Evolutionary conservation across 2,888 invertebrate genomes (phyloP).

Genomic region (Monoplex corrugatus): DNA sequence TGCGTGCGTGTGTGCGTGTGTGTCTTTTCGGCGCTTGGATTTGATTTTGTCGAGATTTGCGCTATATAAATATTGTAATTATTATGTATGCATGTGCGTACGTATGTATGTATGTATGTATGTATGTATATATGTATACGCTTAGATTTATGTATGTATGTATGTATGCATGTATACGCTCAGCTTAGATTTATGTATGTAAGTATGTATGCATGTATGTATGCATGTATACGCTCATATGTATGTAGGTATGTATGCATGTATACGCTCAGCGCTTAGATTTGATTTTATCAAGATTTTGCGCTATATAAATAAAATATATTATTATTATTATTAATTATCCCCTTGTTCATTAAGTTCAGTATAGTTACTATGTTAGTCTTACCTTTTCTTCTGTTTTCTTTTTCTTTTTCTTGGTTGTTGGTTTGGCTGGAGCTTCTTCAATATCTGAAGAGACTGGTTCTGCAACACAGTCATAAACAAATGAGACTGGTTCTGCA

Average conservation of each 20-base stretch:
- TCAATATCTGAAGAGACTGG: slow-evolving; percentile 53
- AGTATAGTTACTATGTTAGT: too few relatives aligned
- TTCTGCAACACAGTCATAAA: slow-evolving; percentile 43
- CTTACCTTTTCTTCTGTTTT: slow-evolving; percentile 55
- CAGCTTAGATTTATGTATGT: not conserved
- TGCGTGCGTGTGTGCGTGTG: too few relatives aligned
- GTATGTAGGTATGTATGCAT: not conserved
- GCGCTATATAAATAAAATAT: not conserved
- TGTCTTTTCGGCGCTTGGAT: too few relatives aligned
- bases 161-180: not conserved
- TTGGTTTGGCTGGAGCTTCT: slow-evolving; percentile 45
- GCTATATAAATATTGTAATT: too few relatives aligned
- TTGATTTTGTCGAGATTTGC: too few relatives aligned
- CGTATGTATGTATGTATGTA: too few relatives aligned
- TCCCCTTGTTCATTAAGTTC: too few relatives aligned
- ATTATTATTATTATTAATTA: too few relatives aligned
- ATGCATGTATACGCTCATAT: too few relatives aligned
- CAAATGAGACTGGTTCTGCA: not conserved
- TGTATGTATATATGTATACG: too few relatives aligned
- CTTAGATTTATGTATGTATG: not conserved
- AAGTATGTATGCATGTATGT: too few relatives aligned
- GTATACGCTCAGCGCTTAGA: not conserved
- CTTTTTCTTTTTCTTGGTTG: slow-evolving; percentile 59
- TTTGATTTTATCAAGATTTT: not conserved
- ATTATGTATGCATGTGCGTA: too few relatives aligned